Percentiles rank a stretch among this genome's conserved stretches.
phyloP scores from a whole-genome alignment of 1,140 invertebrate genomes.

The Bursaphelenchus mucronatus region DNA sequence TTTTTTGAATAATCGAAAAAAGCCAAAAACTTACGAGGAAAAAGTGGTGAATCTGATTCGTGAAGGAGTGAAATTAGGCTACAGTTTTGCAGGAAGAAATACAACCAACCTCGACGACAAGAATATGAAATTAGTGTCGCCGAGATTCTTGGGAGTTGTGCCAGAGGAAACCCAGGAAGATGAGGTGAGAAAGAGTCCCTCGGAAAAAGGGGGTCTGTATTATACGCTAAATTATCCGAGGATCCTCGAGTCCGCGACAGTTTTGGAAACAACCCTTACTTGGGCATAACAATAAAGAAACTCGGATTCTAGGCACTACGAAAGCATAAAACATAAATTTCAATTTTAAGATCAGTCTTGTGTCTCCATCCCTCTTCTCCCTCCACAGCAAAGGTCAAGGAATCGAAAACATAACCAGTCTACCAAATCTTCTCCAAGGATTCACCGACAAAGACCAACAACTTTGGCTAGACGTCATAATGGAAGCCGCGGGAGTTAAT shows the following conservation, averaged over 20 bases:
- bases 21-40: slow-evolving; percentile 25
- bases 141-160: slow-evolving; percentile 16
- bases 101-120: slow-evolving; percentile 20
- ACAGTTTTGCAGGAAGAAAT: slow-evolving; percentile 32
- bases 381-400: slow-evolving; percentile 41
- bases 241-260: no score
- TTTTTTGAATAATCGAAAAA: background rate
- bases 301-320: no score
- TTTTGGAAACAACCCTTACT: no score
- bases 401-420: slow-evolving; percentile 32
- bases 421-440: slow-evolving; percentile 24
- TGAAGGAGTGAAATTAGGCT: slow-evolving; percentile 47
- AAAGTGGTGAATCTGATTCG: slow-evolving; percentile 33
- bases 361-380: slow-evolving; percentile 46
- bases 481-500: slow-evolving; percentile 26
- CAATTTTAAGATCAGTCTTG: slow-evolving; percentile 33
- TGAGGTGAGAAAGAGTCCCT: background rate
- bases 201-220: no score
- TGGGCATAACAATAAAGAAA: no score
- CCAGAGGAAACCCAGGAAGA: slow-evolving; percentile 11
- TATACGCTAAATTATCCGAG: no score
- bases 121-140: slow-evolving; percentile 14
- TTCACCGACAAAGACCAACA: background rate
- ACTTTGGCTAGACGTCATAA: no score
- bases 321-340: no score